These are phyloP conservation scores for Aphrophora alni DNA, from an alignment of 2,888 invertebrate genomes.

Conservation along the genomic window DNA sequence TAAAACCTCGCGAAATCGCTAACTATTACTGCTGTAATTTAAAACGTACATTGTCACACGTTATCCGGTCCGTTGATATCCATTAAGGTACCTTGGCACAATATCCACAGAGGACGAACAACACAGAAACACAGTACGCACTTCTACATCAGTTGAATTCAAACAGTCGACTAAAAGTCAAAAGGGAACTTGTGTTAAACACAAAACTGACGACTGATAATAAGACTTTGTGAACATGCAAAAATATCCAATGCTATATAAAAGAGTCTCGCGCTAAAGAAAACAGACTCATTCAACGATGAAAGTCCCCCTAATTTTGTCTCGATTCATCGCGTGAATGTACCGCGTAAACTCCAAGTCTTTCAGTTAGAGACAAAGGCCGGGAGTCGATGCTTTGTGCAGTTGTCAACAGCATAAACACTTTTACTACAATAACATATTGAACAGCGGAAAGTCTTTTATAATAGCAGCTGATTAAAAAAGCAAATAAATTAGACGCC, in stretches of 20 bases:
- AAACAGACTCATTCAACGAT: slow-evolving; percentile 3
- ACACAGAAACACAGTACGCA: neutral
- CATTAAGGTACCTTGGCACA: too few species aligned
- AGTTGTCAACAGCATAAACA: neutral
- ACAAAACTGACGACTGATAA: neutral
- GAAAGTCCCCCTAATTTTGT: neutral
- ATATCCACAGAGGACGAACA: too few species aligned
- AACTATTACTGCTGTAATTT: too few species aligned
- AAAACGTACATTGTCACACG: too few species aligned
- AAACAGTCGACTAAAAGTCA: slow-evolving; percentile 2
- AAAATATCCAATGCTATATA: slow-evolving; percentile 4
- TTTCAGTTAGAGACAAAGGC: neutral
- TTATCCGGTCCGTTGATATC: too few species aligned
- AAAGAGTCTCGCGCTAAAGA: neutral
- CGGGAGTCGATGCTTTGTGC: neutral
- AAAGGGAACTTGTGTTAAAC: slow-evolving; percentile 4
- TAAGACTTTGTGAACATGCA: slow-evolving; percentile 6
- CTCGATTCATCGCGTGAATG: neutral
- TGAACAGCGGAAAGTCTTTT: neutral
- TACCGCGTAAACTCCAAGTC: neutral
- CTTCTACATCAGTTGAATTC: neutral
- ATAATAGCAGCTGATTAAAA: neutral
- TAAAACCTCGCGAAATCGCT: too few species aligned
- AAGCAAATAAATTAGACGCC: slow-evolving; percentile 2
- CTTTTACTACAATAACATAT: slow-evolving; percentile 6